Evolutionary conservation across 2,888 invertebrate genomes (phyloP), one percentile per base, ranked within the genome.

Genomic region (Stenodera caucasica): DNA sequence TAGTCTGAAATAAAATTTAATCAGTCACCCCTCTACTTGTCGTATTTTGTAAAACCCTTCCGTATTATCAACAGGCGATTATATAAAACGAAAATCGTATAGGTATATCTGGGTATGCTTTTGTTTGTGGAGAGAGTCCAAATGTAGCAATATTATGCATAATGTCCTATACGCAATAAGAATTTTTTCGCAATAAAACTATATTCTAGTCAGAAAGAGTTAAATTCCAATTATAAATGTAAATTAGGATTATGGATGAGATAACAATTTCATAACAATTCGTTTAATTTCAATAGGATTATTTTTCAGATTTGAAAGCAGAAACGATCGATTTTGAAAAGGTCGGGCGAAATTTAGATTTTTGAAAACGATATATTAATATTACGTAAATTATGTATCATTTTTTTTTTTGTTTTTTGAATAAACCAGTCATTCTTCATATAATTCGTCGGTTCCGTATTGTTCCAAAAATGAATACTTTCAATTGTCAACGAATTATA

Each of bases 141-240:
- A 56, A 63, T 70, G 67, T 66, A 54, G 69, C 64, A 70, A 70
- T 66, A 65, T 61, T 55, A 57, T 66, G 60, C 60, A 66, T 67
- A 26, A 26, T 26, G 5, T 26, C 26, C 3, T 26, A 26, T 26
- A 26, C 26, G 26, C 26, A 26, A 26, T 26, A n/a, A n/a, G n/a
- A n/a, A n/a, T n/a, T n/a, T n/a, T n/a, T n/a, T n/a, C n/a, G n/a
- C n/a, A n/a, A n/a, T n/a, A n/a, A n/a, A n/a, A n/a, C n/a, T n/a
- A n/a, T n/a, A n/a, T n/a, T n/a, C n/a, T n/a, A n/a, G n/a, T n/a
- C n/a, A n/a, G n/a, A n/a, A n/a, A n/a, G n/a, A n/a, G n/a, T n/a
- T n/a, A n/a, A n/a, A n/a, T n/a, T n/a, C n/a, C n/a, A n/a, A n/a
- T n/a, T n/a, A n/a, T n/a, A n/a, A n/a, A n/a, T n/a, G n/a, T n/a